A percentile compares a stretch with the other conserved stretches of the same genome.
Evolutionary conservation across 2,888 invertebrate genomes (phyloP).

Genomic region (Drosophila meridiana): DNA sequence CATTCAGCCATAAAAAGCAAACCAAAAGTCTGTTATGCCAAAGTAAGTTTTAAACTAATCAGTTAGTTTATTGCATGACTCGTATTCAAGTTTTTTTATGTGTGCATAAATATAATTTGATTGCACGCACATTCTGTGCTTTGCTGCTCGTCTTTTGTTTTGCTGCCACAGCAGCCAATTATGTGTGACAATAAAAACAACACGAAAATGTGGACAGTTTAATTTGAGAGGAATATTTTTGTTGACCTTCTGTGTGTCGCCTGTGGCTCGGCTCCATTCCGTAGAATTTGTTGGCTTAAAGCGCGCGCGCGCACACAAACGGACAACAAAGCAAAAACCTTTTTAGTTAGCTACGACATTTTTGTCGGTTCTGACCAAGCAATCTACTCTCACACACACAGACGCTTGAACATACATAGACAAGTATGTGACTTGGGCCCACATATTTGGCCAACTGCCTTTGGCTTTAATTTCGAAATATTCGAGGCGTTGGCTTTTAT

Average conservation of each 20-base stretch:
- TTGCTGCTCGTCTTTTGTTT: background rate
- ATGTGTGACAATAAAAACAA: slow-evolving; percentile 50
- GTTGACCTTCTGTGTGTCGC: slow-evolving; percentile 22
- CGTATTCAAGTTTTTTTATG: slow-evolving; percentile 19
- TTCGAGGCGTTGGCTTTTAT: slow-evolving; percentile 63
- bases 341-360: slow-evolving; percentile 53
- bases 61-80: slow-evolving; percentile 11
- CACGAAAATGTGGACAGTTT: slow-evolving; percentile 48
- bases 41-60: slow-evolving; percentile 23
- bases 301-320: background rate
- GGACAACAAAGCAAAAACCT: slow-evolving; percentile 25
- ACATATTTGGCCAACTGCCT: slow-evolving; percentile 64
- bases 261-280: background rate
- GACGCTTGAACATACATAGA: slow-evolving; percentile 8
- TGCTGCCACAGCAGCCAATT: slow-evolving; percentile 44
- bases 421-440: slow-evolving; percentile 47
- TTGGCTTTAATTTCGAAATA: slow-evolving; percentile 75
- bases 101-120: slow-evolving; percentile 30
- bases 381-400: slow-evolving; percentile 55
- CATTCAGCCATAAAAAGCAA: background rate
- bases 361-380: slow-evolving; percentile 57
- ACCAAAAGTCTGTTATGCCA: background rate
- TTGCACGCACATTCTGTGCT: slow-evolving; percentile 21
- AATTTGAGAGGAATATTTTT: slow-evolving; percentile 51
- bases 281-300: slow-evolving; percentile 16